Conservation (phyloP, 1,140 invertebrate species). For the Chironomus striatipennis region DNA sequence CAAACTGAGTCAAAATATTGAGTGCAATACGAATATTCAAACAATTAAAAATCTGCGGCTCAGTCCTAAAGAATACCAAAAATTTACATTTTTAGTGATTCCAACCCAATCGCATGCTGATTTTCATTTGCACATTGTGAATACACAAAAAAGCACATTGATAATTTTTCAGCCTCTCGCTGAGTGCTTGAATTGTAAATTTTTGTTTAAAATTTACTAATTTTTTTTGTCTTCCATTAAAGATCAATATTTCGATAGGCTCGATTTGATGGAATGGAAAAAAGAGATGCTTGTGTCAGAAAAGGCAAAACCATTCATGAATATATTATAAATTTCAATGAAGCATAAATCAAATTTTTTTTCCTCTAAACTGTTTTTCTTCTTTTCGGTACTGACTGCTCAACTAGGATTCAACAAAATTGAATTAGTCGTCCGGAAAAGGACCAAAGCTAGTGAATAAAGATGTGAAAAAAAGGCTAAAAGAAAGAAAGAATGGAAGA, state of each 20-base stretch:
- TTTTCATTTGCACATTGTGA: not conserved
- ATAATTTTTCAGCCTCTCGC: not conserved
- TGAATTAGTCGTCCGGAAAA: not conserved
- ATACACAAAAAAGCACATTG: not conserved
- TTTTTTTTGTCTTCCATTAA: not conserved
- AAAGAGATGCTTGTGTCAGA: not conserved
- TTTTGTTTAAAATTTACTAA: not conserved
- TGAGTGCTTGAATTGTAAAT: not conserved
- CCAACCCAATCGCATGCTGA: not conserved
- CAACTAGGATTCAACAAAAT: not conserved
- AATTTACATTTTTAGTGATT: not conserved
- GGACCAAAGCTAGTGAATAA: not conserved
- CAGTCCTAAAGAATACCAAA: not conserved
- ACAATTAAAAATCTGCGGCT: too few species aligned
- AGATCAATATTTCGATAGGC: not conserved
- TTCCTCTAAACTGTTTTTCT: too few species aligned
- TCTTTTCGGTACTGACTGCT: not conserved
- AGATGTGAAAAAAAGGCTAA: not conserved
- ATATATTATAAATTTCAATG: not conserved
- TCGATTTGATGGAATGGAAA: not conserved
- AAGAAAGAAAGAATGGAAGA: not conserved
- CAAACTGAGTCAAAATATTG: too few species aligned
- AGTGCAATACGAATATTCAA: too few species aligned
- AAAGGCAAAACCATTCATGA: not conserved
- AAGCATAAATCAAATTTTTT: slow-evolving; percentile 3